Conservation (phyloP, 2,113 vertebrate genomes). For the Mastomys coucha region DNA sequence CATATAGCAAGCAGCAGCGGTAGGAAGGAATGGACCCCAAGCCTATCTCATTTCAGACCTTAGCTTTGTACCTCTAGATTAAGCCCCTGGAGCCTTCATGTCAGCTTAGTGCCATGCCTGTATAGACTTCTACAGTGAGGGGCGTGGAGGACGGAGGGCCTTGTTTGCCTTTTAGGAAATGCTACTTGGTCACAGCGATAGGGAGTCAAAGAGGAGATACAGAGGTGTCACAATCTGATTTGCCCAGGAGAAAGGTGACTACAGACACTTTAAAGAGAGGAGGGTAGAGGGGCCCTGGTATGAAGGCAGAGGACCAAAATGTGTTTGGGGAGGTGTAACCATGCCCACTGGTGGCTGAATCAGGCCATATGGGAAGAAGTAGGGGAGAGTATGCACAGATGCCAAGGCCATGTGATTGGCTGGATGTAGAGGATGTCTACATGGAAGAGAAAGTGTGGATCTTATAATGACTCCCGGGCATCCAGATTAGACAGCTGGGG, state of each 20-base stretch:
- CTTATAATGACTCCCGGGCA: too few species aligned
- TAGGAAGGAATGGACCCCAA: not conserved
- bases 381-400: not conserved
- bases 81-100: not conserved
- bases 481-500: not conserved
- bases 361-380: not conserved
- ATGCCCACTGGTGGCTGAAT: not conserved
- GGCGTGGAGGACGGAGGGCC: not conserved
- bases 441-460: not conserved
- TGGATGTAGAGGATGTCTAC: fast-evolving
- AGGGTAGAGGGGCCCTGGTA: not conserved
- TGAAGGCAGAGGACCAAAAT: not conserved
- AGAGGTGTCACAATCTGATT: not conserved
- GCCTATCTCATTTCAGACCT: not conserved
- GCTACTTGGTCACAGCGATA: not conserved
- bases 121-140: not conserved
- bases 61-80: not conserved
- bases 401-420: not conserved
- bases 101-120: not conserved
- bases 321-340: not conserved
- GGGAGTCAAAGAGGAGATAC: not conserved
- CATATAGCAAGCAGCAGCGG: not conserved
- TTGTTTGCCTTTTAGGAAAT: not conserved
- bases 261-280: not conserved
- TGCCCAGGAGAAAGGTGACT: not conserved